Evolutionary conservation across 2,797 vertebrate species (phyloP), one percentile per base, ranked within the genome.

Genomic region (Miichthys miiuy): DNA sequence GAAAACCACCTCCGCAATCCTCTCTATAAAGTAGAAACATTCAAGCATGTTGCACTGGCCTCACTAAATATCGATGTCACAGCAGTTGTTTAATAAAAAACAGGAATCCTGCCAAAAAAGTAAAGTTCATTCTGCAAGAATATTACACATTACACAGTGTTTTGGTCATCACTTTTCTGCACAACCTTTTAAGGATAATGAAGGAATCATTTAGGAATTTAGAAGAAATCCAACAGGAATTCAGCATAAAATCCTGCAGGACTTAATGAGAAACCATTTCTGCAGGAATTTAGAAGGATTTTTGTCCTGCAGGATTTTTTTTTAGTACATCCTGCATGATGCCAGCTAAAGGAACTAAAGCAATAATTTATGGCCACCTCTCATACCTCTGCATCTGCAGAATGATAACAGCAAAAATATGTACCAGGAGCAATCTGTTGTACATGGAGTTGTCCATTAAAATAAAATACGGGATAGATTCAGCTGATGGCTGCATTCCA

Each of bases 21-120:
- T 68, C 13, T 25, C 5, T 50, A 6, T 16, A 47, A 47, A 50
- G 41, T 5, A 58, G 21, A 60, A 23, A 47, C 27, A 57, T 38
- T 62, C 18, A 11, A 50, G 14, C n/a, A 66, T 55, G 23, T 56
- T 67, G 42, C 17, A 25, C 30, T n/a, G 41, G 17, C 21, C 16
- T 21, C 42, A 25, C 2, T 73, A 58, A 80, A 73, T 79, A 47
- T 63, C 52, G 18, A 82, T 48, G 47, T 65, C 38, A 72, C 41
- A 75, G 62, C 20, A 54, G 72, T 23, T 64, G 57, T 57, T 56
- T 27, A n/a, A n/a, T 14, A 69, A 63, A 48, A 66, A 41, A 17
- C 23, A 58, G 9, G 17, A 62, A 65, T 71, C 2, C 21, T 57
- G n/a, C 66, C 50, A 54, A 63, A 61, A 41, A 12, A 1, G 11